phyloP scores from a whole-genome alignment of 1,140 invertebrate genomes.

The Hylaeus volcanicus region DNA sequence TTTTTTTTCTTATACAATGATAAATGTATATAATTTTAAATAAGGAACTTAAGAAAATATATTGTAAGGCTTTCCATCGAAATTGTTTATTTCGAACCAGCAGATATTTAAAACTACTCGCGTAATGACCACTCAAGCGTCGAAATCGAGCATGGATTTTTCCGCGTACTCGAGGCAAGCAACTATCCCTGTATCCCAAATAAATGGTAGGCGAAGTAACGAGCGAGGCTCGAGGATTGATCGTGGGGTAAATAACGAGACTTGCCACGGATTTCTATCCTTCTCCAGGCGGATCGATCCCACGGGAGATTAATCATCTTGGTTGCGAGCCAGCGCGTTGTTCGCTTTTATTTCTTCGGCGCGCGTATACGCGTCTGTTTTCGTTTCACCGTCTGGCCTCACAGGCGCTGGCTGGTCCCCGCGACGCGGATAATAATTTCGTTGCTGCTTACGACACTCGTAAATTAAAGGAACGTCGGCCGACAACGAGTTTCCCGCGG shows the following conservation, averaged over 20 bases:
- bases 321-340: slow-evolving; percentile 38
- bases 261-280: slow-evolving; percentile 29
- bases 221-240: slow-evolving; percentile 26
- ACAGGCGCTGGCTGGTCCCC: not conserved
- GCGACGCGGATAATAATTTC: slow-evolving; percentile 47
- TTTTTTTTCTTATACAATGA: too few relatives aligned
- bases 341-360: slow-evolving; percentile 51
- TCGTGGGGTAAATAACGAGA: slow-evolving; percentile 10
- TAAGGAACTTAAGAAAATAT: too few relatives aligned
- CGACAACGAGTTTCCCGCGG: not conserved
- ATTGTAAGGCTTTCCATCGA: too few relatives aligned
- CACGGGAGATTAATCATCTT: slow-evolving; percentile 49
- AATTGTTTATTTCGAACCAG: too few relatives aligned
- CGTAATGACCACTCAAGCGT: too few relatives aligned
- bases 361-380: slow-evolving; percentile 12
- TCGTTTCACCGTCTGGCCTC: not conserved
- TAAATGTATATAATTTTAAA: too few relatives aligned
- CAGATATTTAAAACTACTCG: too few relatives aligned
- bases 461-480: slow-evolving; percentile 21
- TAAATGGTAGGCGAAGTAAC: not conserved
- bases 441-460: not conserved
- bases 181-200: not conserved
- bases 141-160: too few relatives aligned
- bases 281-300: slow-evolving; percentile 26
- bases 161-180: not conserved